Base-by-base conservation (phyloP, 1,140 invertebrate genomes). In the Formica selysi region DNA sequence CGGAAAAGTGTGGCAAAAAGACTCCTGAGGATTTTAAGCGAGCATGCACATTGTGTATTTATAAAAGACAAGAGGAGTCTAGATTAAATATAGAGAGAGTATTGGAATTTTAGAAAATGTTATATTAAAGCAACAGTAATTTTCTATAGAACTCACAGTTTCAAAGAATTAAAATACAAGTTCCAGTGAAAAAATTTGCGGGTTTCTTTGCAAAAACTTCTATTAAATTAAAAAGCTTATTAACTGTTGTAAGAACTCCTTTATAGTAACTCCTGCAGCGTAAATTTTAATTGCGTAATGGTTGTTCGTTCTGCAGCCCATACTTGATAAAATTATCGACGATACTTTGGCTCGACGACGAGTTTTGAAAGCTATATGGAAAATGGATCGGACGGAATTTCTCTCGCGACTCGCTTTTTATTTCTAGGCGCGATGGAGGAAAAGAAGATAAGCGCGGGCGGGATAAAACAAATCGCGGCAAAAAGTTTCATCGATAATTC, bases 401-500 rank as follows among this genome's bases (percentile, higher is more conserved):
- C 48, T 51, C 48, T 68, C 11, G 29, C 13, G n/a, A 13, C 2
- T 71, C 36, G 26, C 54, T 59, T 74, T 74, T 74, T 61, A 68
- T 74, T 83, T 83, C 79, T 11, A 26, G 36, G 7, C 54, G 26
- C 68, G 38, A 68, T 38, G 38, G 38, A 26, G 4, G 4, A 5
- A 51, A 51, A 19, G 48, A 44, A 73, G 54, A 26, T 71, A 29
- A 81, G 65, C 64, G 73, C 36, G 61, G 29, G 11, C 38, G 73
- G 64, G 32, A 54, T 76, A 83, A 62, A 83, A 83, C 68, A 73
- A 73, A 83, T 83, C 68, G 79, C 57, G n/a, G 71, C 67, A 83
- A 83, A 73, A 83, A 74, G 79, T 83, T 83, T 83, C 68, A 83
- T 83, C 79, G 54, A 83, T 83, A 83, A 83, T 83, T 83, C 68